A percentile compares a stretch with the other conserved stretches of the same genome.
phyloP scores from a whole-genome alignment of 2,113 vertebrate genomes.

The Cinclus mexicanus region DNA sequence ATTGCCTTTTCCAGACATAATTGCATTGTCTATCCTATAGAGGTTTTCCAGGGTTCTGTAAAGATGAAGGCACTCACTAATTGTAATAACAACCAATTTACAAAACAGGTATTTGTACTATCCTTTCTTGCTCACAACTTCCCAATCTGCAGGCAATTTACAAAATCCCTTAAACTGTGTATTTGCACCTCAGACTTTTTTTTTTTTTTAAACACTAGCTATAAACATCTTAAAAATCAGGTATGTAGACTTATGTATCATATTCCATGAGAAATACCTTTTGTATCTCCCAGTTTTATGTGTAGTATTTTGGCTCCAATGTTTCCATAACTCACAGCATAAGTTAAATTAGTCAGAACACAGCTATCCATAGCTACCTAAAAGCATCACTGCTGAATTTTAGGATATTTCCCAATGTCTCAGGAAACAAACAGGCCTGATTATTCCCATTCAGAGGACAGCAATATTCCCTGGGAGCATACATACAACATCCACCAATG shows the following conservation, averaged over 20 bases:
- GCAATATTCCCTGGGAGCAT: not conserved
- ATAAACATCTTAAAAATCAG: not conserved
- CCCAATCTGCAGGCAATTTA: not conserved
- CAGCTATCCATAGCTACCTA: not conserved
- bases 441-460: not conserved
- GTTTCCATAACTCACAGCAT: not conserved
- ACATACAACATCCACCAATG: not conserved
- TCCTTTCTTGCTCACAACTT: not conserved
- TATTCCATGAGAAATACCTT: not conserved
- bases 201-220: not conserved
- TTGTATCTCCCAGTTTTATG: not conserved
- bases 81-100: not conserved
- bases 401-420: not conserved
- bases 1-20: constrained; percentile 45
- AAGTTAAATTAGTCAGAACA: not conserved
- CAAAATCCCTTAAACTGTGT: not conserved
- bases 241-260: not conserved
- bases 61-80: not conserved
- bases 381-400: not conserved
- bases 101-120: not conserved
- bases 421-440: not conserved
- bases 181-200: not conserved
- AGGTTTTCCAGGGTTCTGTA: not conserved
- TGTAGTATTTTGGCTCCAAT: not conserved
- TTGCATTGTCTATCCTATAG: constrained; percentile 54